Evolutionary conservation across 2,888 invertebrate genomes (phyloP), one percentile per base, ranked within the genome.

Genomic region (Cryptus armator): DNA sequence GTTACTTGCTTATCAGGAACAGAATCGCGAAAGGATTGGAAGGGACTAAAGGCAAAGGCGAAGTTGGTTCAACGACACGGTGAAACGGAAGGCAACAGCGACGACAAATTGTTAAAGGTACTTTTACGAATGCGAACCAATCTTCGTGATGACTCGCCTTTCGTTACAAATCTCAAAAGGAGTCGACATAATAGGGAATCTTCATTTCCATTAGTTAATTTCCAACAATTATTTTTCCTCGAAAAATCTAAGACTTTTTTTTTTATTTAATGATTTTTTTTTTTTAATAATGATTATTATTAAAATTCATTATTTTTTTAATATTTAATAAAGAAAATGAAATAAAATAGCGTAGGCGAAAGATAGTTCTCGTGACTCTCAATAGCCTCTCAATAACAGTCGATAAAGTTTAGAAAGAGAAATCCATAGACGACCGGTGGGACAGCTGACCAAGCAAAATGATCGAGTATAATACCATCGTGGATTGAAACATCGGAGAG

Each of bases 1-100:
- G 46, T 37, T 37, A 37, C 37, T 32, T 19, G 72, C 62, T 84
- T 84, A 84, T 84, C 84, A 68, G 62, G 66, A 48, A 77, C 66
- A 46, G 29, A 51, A 84, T 84, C 84, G 77, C 67, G 44, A 62
- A 62, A 77, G 72, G 80, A 81, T 84, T 81, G 68, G 44, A 84
- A 76, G 80, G 71, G 48, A 80, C 24, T 79, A 56, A 67, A 37
- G 72, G 62, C 62, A 32, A 64, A 48, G 16, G 10, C 46, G 64
- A 48, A 24, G 29, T 66, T n/a, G 44, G 67, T 56, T 66, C 29
- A 19, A 48, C 44, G 46, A 48, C 51, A 16, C 37, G 43, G 43
- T 46, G 59, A 51, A 72, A 48, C 56, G 46, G 19, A 46, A 29
- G n/a, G 16, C 48, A 29, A 24, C 29, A 14, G 16, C 48, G 32